Conservation (phyloP, 2,888 invertebrate genomes). For the Agonopterix subpropinquella region DNA sequence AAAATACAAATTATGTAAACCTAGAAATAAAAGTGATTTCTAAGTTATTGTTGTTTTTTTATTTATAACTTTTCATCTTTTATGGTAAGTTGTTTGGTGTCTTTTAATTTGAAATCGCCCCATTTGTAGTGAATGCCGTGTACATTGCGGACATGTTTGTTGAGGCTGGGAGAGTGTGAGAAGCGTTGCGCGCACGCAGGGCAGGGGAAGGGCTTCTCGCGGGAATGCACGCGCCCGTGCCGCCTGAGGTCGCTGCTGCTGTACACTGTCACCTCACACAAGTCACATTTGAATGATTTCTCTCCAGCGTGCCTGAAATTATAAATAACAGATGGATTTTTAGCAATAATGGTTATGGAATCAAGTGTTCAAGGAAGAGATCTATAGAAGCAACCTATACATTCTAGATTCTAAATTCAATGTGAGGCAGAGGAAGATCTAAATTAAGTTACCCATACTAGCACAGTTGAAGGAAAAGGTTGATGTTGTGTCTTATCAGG, state of each 20-base stretch:
- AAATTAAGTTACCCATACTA: no score
- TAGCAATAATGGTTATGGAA: not conserved
- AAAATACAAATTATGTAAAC: no score
- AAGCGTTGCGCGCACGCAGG: constrained; percentile 55
- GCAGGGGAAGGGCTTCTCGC: constrained; percentile 59
- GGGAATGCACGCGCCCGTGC: constrained; percentile 56
- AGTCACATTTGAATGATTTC: constrained; percentile 50
- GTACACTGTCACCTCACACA: constrained; percentile 49
- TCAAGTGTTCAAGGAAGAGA: no score
- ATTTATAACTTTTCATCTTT: no score
- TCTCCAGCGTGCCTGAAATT: constrained; percentile 59
- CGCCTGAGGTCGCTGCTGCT: constrained; percentile 51
- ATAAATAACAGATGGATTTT: not conserved
- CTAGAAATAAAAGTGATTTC: no score
- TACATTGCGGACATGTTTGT: constrained; percentile 60
- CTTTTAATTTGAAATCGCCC: constrained; percentile 37
- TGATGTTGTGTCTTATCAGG: no score
- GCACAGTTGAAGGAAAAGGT: no score
- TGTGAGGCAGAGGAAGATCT: no score
- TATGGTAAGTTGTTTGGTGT: not conserved
- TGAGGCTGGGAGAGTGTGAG: constrained; percentile 59
- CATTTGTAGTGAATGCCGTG: constrained; percentile 60
- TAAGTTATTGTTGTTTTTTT: no score
- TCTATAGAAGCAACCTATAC: no score
- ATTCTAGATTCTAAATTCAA: no score